phyloP scores from a whole-genome alignment of 2,113 vertebrate species.

The Scytalopus superciliaris region DNA sequence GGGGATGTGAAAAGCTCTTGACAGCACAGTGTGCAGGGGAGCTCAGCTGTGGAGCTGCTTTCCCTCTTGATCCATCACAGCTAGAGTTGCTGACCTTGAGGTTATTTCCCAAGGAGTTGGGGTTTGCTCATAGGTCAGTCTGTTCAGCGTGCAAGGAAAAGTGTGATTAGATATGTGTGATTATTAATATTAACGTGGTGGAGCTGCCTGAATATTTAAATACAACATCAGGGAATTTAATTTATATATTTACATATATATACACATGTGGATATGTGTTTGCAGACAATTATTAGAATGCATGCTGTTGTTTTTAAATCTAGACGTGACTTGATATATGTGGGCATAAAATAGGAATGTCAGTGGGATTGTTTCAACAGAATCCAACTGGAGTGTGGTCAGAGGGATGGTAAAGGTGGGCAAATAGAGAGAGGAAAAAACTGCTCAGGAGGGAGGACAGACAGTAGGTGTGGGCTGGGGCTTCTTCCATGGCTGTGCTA shows the following conservation, averaged over 20 bases:
- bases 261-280: background rate
- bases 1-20: slow-evolving; percentile 15
- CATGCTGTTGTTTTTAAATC: background rate
- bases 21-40: background rate
- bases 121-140: background rate
- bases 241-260: background rate
- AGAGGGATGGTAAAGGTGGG: background rate
- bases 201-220: background rate
- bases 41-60: background rate
- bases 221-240: background rate
- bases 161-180: background rate
- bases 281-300: background rate
- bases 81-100: background rate
- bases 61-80: background rate
- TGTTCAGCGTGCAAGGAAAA: background rate
- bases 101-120: slow-evolving; percentile 7
- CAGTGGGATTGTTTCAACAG: background rate
- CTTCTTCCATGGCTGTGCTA: background rate
- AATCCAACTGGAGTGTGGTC: background rate
- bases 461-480: background rate
- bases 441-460: background rate
- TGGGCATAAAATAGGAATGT: background rate
- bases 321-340: background rate
- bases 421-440: background rate
- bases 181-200: background rate